Conservation (phyloP, 2,797 vertebrate genomes). For the Sebastes cheni region DNA sequence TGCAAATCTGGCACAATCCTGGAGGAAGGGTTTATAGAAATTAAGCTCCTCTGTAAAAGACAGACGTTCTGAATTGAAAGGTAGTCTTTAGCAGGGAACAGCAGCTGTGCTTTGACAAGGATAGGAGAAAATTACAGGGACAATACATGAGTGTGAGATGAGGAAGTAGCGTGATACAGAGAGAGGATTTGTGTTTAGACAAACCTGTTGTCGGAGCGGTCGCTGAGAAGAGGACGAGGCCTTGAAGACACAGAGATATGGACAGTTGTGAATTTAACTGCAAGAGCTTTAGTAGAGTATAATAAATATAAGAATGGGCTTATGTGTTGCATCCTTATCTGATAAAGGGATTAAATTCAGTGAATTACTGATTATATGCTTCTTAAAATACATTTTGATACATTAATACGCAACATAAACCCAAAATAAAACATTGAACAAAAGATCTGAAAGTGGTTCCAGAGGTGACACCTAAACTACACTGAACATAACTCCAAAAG, state of each 20-base stretch:
- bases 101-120: constrained; percentile 26
- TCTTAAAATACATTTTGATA: background rate
- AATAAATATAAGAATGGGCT: background rate
- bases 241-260: background rate
- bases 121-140: constrained; percentile 16
- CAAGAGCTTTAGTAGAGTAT: too few relatives aligned
- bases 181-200: background rate
- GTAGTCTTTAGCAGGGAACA: background rate
- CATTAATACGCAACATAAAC: background rate
- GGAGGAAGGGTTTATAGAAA: constrained; percentile 36
- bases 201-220: background rate
- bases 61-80: constrained; percentile 22
- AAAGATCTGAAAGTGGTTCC: background rate
- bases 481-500: background rate
- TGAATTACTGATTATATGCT: background rate
- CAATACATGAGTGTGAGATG: background rate
- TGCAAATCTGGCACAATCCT: constrained; percentile 41
- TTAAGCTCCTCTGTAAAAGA: constrained; percentile 32
- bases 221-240: background rate
- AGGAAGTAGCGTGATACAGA: background rate
- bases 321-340: background rate
- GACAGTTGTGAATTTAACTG: background rate
- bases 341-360: background rate
- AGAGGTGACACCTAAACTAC: background rate
- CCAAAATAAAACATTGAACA: background rate